Conservation (phyloP, 2,888 invertebrate genomes). For the Schizotus pectinicornis region DNA sequence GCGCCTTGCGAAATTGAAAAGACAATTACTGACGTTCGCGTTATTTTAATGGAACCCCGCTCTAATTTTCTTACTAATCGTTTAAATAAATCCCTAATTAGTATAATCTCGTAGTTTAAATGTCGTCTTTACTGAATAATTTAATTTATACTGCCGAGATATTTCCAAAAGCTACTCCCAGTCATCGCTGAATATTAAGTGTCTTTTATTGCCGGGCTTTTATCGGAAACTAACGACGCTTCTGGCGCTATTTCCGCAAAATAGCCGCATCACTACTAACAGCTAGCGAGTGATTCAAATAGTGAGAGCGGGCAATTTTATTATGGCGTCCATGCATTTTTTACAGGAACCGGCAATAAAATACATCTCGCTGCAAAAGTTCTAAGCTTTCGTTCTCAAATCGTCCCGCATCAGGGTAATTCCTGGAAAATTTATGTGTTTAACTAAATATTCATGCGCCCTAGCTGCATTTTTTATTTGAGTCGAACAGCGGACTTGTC, state of each 20-base stretch:
- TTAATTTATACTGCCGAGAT: not conserved
- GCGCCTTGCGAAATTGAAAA: conserved; percentile 5
- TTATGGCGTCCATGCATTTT: conserved; percentile 19
- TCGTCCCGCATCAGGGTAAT: conserved; percentile 31
- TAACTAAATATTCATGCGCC: conserved; percentile 34
- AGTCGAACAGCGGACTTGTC: too few species aligned
- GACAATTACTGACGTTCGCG: conserved; percentile 28
- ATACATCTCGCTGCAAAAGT: conserved; percentile 31
- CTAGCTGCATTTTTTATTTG: conserved; percentile 3
- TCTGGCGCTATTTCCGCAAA: too few species aligned
- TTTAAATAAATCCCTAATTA: conserved; percentile 42
- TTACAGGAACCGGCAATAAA: conserved; percentile 27
- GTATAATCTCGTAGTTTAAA: conserved; percentile 33
- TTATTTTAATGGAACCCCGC: conserved; percentile 39
- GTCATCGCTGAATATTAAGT: too few species aligned
- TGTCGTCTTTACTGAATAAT: conserved; percentile 17
- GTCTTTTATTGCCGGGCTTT: too few species aligned
- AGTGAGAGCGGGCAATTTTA: conserved; percentile 25
- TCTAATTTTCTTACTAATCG: conserved; percentile 38
- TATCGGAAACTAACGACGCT: too few species aligned
- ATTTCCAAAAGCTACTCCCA: too few species aligned
- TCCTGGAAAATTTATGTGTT: conserved; percentile 32
- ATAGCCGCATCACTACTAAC: too few species aligned
- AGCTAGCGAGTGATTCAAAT: conserved; percentile 8
- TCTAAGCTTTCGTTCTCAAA: conserved; percentile 33